Conservation (phyloP, 2,113 vertebrate genomes). For the Nesoenas mayeri region DNA sequence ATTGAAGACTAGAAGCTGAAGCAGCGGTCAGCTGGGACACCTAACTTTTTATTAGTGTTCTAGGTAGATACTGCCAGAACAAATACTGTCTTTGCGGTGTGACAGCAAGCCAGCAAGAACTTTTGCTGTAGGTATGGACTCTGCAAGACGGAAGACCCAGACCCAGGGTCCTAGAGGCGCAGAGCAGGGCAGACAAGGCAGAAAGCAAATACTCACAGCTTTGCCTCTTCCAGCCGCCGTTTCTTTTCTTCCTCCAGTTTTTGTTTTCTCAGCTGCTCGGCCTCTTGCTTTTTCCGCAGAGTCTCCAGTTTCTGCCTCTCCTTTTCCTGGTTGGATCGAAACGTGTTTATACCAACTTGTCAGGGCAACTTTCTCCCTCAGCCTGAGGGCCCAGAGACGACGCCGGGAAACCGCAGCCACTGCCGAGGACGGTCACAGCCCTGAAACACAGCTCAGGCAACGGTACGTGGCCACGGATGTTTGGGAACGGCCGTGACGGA, state of each 20-base stretch:
- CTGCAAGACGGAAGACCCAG: background rate
- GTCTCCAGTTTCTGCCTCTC: conserved; percentile 86
- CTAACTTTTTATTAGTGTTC: background rate
- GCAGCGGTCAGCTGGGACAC: background rate
- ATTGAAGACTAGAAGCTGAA: background rate
- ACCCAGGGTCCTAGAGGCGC: background rate
- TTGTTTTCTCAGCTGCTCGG: conserved; percentile 84
- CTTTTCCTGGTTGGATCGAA: conserved; percentile 77
- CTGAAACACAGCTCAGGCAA: background rate
- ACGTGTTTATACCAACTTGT: background rate
- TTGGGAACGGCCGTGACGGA: background rate
- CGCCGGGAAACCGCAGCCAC: background rate
- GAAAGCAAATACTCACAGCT: conserved; percentile 75
- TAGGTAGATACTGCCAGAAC: background rate
- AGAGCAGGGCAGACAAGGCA: background rate
- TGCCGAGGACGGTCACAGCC: background rate
- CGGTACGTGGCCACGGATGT: accelerated
- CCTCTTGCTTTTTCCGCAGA: conserved; percentile 88
- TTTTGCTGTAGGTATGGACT: background rate
- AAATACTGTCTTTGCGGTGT: background rate
- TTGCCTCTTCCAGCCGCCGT: conserved; percentile 83
- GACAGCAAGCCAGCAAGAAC: background rate
- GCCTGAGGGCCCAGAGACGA: background rate
- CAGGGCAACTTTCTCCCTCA: background rate
- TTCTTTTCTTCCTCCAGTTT: conserved; percentile 92